Evolutionary conservation across 2,888 invertebrate genomes (phyloP).

Genomic region (Eupeodes luniger): DNA sequence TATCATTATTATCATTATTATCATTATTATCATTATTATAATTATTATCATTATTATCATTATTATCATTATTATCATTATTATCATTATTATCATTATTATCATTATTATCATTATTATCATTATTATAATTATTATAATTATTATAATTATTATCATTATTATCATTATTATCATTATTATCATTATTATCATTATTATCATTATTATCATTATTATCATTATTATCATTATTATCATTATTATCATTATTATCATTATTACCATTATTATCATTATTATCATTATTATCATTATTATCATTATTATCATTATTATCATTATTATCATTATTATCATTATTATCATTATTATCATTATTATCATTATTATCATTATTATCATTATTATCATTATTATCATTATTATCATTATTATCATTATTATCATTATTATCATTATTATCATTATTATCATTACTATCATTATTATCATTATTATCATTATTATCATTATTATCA

Average conservation of each 20-base stretch:
- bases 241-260: constrained; percentile 10
- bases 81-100: too few relatives aligned
- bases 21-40: too few relatives aligned
- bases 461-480: constrained; percentile 14
- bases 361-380: background rate
- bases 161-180: constrained; percentile 5
- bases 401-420: constrained; percentile 14
- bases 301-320: constrained; percentile 9
- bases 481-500: constrained; percentile 3
- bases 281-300: constrained; percentile 1
- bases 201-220: constrained; percentile 9
- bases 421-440: constrained; percentile 11
- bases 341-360: constrained; percentile 5
- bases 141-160: constrained; percentile 10
- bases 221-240: constrained; percentile 14
- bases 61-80: too few relatives aligned
- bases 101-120: constrained; percentile 10
- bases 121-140: constrained; percentile 11
- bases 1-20: too few relatives aligned
- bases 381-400: constrained; percentile 11
- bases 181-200: constrained; percentile 11
- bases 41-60: too few relatives aligned
- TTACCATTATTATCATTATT: constrained; percentile 2
- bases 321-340: constrained; percentile 1
- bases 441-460: constrained; percentile 6